Percentiles rank a stretch among this genome's conserved stretches.
phyloP scores from a whole-genome alignment of 2,888 invertebrate species.

The Mamestra brassicae region DNA sequence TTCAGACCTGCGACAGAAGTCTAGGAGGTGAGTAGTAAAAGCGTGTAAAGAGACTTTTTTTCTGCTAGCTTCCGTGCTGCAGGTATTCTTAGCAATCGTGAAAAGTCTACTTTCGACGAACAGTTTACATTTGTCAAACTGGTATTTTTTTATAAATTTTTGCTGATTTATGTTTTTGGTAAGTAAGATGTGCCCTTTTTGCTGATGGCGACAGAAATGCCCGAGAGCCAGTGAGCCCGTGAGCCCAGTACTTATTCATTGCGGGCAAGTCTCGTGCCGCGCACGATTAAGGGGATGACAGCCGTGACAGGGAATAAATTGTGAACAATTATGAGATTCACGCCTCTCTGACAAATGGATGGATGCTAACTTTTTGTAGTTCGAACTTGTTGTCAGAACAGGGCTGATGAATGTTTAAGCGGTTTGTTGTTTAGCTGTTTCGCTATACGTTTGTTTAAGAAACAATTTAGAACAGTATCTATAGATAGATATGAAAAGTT shows the following conservation, averaged over 20 bases:
- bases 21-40: too few relatives aligned
- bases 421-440: constrained; percentile 26
- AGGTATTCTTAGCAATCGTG: too few relatives aligned
- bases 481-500: background rate
- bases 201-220: constrained; percentile 50
- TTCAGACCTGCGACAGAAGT: too few relatives aligned
- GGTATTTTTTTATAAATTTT: background rate
- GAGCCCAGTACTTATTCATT: constrained; percentile 67
- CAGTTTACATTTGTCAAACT: background rate
- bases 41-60: too few relatives aligned
- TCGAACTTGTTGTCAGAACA: constrained; percentile 55
- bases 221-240: constrained; percentile 17
- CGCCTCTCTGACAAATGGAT: constrained; percentile 72
- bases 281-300: constrained; percentile 86
- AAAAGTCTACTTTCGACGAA: background rate
- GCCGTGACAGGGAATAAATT: constrained; percentile 86
- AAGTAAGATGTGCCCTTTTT: background rate
- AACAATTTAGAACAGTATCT: background rate
- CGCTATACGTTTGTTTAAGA: background rate
- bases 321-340: constrained; percentile 83
- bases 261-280: constrained; percentile 71
- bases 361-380: constrained; percentile 67
- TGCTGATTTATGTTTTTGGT: background rate
- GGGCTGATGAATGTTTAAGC: constrained; percentile 54
- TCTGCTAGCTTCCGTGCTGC: too few relatives aligned